Conservation (phyloP, 2,888 invertebrate genomes). For the Diaprepes abbreviatus region DNA sequence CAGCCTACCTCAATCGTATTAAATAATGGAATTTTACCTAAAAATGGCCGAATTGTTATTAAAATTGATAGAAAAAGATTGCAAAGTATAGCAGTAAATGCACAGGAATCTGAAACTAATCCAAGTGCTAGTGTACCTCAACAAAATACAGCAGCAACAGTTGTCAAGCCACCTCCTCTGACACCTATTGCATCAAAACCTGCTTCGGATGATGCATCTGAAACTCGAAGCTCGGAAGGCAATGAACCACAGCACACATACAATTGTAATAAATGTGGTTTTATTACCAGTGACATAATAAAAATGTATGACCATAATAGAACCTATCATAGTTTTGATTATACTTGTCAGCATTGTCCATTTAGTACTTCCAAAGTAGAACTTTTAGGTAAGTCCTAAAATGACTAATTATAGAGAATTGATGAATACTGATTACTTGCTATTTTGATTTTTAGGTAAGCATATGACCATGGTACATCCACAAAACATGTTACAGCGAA, state of each 20-base stretch:
- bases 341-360: constrained; percentile 44
- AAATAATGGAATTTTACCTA: constrained; percentile 32
- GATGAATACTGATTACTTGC: no score
- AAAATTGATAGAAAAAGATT: constrained; percentile 40
- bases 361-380: constrained; percentile 50
- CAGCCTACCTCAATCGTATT: neutral
- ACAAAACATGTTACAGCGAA: constrained; percentile 28
- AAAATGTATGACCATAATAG: constrained; percentile 47
- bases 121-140: neutral
- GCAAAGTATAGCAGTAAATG: constrained; percentile 4
- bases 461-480: constrained; percentile 48
- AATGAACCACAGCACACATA: constrained; percentile 3
- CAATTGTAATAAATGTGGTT: constrained; percentile 42
- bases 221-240: neutral
- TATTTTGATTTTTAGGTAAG: constrained; percentile 45
- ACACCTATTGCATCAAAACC: neutral
- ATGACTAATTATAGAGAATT: no score
- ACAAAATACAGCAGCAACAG: neutral
- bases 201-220: neutral
- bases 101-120: neutral
- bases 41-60: constrained; percentile 42
- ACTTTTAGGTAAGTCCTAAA: constrained; percentile 44
- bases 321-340: constrained; percentile 39
- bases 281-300: constrained; percentile 38
- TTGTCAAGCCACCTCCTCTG: neutral